Percentiles rank a stretch among this genome's conserved stretches.
Conservation (phyloP, 2,113 vertebrate genomes). For the Bambusicola thoracicus region DNA sequence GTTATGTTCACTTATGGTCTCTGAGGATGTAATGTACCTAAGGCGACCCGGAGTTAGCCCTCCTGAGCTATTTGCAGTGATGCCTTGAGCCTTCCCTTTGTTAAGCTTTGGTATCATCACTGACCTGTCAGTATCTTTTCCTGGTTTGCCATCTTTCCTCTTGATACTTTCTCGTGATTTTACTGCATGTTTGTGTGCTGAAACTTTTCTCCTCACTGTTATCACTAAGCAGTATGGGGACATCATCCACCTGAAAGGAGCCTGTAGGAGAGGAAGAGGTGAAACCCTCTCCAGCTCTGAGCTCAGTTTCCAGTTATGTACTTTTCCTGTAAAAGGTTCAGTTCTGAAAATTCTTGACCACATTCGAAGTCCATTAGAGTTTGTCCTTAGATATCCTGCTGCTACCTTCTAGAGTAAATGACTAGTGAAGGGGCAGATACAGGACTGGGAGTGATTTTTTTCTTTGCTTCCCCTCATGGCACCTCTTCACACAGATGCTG, state of each 20-base stretch:
- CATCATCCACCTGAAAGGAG: background rate
- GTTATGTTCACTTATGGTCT: background rate
- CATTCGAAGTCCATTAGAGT: background rate
- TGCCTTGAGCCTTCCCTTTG: background rate
- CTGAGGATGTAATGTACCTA: background rate
- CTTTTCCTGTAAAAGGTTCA: background rate
- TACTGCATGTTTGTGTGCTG: background rate
- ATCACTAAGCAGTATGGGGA: background rate
- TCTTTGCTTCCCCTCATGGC: background rate
- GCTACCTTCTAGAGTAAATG: background rate
- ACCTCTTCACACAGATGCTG: background rate
- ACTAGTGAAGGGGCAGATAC: background rate
- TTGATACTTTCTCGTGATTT: background rate
- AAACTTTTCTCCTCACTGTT: background rate
- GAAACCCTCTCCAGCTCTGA: background rate
- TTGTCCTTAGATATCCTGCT: background rate
- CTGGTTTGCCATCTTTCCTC: background rate
- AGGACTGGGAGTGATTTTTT: background rate
- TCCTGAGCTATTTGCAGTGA: background rate
- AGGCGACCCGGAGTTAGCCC: background rate
- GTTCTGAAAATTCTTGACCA: background rate
- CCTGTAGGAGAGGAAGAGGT: background rate
- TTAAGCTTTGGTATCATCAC: rapidly evolving
- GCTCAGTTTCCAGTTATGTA: background rate
- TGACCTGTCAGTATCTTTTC: background rate